These are phyloP conservation scores for Drosophila mulleri DNA, from an alignment of 2,888 invertebrate species.

Conservation along the genomic window DNA sequence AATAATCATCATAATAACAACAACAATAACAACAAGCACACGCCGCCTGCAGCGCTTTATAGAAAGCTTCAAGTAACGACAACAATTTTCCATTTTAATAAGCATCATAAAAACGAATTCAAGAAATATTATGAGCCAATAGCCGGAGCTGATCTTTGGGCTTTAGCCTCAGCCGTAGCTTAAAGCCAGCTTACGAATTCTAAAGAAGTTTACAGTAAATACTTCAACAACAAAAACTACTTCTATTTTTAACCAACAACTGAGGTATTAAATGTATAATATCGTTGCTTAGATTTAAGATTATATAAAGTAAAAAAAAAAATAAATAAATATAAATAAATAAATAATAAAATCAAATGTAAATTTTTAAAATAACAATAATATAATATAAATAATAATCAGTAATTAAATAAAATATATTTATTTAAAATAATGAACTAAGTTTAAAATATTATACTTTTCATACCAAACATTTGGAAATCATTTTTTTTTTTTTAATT, in stretches of 20 bases:
- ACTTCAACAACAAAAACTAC: not conserved
- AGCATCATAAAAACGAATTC: conserved; percentile 45
- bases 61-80: conserved; percentile 25
- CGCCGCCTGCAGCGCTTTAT: conserved; percentile 12
- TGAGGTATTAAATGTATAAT: no score
- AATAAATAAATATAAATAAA: no score
- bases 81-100: conserved; percentile 48
- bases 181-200: not conserved
- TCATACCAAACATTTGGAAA: no score
- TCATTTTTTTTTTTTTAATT: no score
- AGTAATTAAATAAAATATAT: no score
- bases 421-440: no score
- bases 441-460: no score
- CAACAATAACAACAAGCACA: conserved; percentile 18
- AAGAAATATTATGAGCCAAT: conserved; percentile 32
- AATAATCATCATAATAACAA: conserved; percentile 33
- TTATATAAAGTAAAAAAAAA: no score
- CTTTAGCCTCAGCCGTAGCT: not conserved
- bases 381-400: no score
- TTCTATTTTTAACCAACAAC: not conserved
- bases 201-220: not conserved
- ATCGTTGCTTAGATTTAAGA: no score
- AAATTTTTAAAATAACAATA: no score
- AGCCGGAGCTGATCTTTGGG: conserved; percentile 19
- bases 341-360: no score